These are phyloP conservation scores for Syrrhaptes paradoxus DNA, from an alignment of 2,113 vertebrate species.

Conservation along the genomic window DNA sequence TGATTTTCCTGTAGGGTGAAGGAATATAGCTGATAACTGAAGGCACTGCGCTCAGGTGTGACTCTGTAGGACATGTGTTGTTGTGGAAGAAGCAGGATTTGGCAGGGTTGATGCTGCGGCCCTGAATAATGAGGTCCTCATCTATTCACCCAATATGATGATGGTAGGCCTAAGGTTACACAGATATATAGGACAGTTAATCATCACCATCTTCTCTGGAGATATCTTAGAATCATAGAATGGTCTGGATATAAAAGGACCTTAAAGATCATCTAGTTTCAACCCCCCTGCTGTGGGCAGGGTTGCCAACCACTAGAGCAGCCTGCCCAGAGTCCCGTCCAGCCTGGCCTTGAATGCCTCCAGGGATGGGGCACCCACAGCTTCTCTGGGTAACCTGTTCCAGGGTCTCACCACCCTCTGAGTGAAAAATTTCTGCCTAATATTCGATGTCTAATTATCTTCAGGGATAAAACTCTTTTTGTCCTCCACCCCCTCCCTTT, in stretches of 20 bases:
- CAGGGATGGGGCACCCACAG: no score
- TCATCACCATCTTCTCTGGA: not conserved
- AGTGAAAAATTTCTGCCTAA: no score
- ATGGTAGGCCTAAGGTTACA: not conserved
- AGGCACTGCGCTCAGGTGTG: not conserved
- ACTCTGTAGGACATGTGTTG: fast-evolving
- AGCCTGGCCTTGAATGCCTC: no score
- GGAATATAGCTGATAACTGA: not conserved
- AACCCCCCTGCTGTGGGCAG: no score
- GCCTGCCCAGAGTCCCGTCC: no score
- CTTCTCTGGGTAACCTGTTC: no score
- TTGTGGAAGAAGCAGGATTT: not conserved
- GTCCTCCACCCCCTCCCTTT: not conserved
- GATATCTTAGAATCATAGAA: not conserved
- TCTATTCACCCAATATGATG: not conserved
- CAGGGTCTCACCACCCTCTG: no score
- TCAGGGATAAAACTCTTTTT: not conserved
- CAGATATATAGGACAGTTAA: not conserved
- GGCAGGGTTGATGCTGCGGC: not conserved
- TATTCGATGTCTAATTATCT: not conserved
- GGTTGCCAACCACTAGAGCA: no score
- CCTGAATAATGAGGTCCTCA: not conserved
- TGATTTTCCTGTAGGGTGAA: not conserved
- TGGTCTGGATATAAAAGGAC: no score
- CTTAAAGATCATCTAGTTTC: no score